These are phyloP conservation scores for Ciconia stormi DNA, from an alignment of 2,113 vertebrate genomes.

Conservation along the genomic window DNA sequence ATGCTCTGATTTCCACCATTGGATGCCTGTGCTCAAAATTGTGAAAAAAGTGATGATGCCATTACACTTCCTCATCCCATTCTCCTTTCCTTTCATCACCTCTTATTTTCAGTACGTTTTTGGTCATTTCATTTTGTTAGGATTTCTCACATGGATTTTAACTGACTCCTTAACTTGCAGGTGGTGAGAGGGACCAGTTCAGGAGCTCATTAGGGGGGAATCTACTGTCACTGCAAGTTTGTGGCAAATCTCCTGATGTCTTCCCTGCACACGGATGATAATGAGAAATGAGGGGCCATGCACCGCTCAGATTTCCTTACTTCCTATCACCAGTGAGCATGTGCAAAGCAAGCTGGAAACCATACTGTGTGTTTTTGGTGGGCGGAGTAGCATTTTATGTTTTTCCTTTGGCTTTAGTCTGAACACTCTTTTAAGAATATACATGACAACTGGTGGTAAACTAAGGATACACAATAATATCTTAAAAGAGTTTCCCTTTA, in stretches of 20 bases:
- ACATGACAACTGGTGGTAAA: neutral
- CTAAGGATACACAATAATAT: neutral
- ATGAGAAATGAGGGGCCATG: neutral
- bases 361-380: neutral
- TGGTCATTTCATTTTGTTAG: neutral
- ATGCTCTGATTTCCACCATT: neutral
- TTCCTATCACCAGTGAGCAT: neutral
- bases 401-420: neutral
- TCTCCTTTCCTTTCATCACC: neutral
- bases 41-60: neutral
- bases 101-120: neutral
- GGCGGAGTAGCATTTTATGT: neutral
- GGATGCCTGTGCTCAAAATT: neutral
- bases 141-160: neutral
- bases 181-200: neutral
- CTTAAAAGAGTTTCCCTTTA: neutral
- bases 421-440: neutral
- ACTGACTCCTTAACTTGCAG: neutral
- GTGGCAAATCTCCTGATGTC: neutral
- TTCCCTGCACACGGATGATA: neutral
- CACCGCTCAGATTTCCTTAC: neutral
- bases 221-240: neutral
- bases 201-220: neutral
- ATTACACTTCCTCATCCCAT: neutral
- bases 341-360: neutral